Evolutionary conservation across 2,113 vertebrate genomes (phyloP).

Genomic region (Phyllostomus hastatus): DNA sequence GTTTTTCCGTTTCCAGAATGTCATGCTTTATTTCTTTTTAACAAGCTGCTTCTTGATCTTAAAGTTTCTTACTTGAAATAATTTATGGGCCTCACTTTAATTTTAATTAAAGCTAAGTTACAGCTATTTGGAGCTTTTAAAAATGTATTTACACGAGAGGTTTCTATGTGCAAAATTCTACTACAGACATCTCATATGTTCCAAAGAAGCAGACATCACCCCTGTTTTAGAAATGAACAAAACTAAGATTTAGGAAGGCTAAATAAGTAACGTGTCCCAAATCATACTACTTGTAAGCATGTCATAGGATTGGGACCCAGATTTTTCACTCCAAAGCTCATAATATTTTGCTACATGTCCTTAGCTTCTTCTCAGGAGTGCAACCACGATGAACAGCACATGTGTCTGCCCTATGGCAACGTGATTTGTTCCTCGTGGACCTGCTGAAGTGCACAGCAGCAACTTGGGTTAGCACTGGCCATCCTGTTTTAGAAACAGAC

Average conservation of each 20-base stretch:
- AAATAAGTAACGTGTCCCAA: not conserved
- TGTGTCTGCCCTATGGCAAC: not conserved
- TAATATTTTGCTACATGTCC: not conserved
- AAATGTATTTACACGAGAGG: not conserved
- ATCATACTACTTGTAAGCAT: not conserved
- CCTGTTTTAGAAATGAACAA: not conserved
- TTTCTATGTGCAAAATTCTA: not conserved
- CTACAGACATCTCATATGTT: not conserved
- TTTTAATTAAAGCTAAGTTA: slow-evolving; percentile 7
- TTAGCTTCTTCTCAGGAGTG: not conserved
- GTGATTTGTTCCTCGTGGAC: not conserved
- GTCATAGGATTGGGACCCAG: not conserved
- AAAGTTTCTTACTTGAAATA: slow-evolving; percentile 12
- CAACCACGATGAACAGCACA: not conserved
- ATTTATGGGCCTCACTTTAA: not conserved
- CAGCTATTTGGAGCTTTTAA: not conserved
- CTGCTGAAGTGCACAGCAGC: not conserved
- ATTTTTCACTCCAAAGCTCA: not conserved
- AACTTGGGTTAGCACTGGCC: not conserved
- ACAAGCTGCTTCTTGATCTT: not conserved
- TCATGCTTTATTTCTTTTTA: not conserved
- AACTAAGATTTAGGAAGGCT: not conserved
- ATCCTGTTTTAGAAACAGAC: not conserved
- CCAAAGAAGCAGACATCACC: not conserved
- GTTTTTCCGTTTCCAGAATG: not conserved